Percentiles rank a stretch among this genome's conserved stretches.
These are phyloP conservation scores for Thereuonema tuberculata DNA, from an alignment of 1,140 invertebrate species.

Conservation along the genomic window DNA sequence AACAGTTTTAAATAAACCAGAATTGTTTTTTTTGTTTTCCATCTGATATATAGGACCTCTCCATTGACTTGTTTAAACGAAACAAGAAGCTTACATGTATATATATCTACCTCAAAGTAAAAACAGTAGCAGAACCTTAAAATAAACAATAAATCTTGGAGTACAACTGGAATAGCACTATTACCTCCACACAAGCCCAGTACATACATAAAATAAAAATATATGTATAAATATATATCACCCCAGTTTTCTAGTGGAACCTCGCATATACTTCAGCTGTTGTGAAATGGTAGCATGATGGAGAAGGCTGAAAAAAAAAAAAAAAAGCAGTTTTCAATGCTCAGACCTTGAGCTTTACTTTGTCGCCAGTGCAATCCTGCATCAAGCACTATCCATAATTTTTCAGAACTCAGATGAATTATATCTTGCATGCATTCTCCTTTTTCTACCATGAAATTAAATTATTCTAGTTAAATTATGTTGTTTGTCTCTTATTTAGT, in stretches of 20 bases:
- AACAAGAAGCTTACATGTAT: no score
- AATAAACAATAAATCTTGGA: no score
- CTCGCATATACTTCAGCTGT: neutral
- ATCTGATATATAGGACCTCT: no score
- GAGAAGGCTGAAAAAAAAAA: constrained; percentile 1
- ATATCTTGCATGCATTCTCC: constrained; percentile 38
- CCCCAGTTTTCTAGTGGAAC: constrained; percentile 7
- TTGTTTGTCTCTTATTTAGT: neutral
- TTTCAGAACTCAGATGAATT: neutral
- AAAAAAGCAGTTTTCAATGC: neutral
- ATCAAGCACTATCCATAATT: neutral
- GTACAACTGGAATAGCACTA: no score
- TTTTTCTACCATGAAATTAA: constrained; percentile 42
- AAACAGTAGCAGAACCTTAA: no score
- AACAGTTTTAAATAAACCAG: neutral
- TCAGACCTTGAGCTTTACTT: no score
- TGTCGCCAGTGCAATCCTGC: no score
- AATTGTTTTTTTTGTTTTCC: neutral
- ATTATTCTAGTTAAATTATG: constrained; percentile 41
- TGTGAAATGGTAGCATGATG: constrained; percentile 9
- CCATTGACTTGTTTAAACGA: no score
- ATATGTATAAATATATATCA: no score
- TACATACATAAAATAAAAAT: no score
- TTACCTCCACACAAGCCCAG: no score
- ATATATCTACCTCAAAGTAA: no score